phyloP scores from a whole-genome alignment of 1,140 invertebrate genomes.

The Zaprionus taronus region DNA sequence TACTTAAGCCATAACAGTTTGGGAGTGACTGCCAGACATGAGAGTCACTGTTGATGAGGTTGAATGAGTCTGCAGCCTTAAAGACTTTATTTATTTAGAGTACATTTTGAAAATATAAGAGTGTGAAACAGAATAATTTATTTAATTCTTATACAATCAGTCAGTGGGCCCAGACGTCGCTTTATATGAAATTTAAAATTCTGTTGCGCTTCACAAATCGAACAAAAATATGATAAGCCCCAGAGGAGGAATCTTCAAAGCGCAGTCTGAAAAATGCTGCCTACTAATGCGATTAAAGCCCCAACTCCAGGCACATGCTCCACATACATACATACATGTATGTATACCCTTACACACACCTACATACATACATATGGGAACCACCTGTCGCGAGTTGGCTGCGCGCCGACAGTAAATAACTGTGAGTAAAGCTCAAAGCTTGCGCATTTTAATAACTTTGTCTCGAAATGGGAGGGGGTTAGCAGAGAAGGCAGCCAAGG shows the following conservation, averaged over 20 bases:
- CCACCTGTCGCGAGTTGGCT: constrained; percentile 70
- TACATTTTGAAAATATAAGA: background rate
- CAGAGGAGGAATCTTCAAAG: constrained; percentile 7
- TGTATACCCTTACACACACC: background rate
- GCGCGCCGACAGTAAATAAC: constrained; percentile 33
- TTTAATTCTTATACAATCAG: background rate
- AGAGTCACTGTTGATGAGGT: background rate
- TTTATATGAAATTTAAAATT: constrained; percentile 1
- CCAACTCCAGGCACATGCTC: background rate
- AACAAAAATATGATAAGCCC: constrained; percentile 1
- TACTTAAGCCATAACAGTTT: background rate
- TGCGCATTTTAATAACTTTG: constrained; percentile 80
- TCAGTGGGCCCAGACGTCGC: background rate
- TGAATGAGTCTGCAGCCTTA: background rate
- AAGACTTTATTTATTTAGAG: background rate
- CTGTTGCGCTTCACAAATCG: background rate
- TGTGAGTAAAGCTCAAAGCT: constrained; percentile 47
- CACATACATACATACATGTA: background rate
- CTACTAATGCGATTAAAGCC: constrained; percentile 49
- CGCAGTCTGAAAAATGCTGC: constrained; percentile 6
- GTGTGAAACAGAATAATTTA: background rate
- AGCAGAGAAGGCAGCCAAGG: background rate
- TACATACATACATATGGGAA: constrained; percentile 46
- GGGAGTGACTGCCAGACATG: background rate
- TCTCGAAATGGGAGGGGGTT: background rate